A percentile compares a stretch with the other conserved stretches of the same genome.
Conservation (phyloP, 2,888 invertebrate species). For the Mythimna vitellina region DNA sequence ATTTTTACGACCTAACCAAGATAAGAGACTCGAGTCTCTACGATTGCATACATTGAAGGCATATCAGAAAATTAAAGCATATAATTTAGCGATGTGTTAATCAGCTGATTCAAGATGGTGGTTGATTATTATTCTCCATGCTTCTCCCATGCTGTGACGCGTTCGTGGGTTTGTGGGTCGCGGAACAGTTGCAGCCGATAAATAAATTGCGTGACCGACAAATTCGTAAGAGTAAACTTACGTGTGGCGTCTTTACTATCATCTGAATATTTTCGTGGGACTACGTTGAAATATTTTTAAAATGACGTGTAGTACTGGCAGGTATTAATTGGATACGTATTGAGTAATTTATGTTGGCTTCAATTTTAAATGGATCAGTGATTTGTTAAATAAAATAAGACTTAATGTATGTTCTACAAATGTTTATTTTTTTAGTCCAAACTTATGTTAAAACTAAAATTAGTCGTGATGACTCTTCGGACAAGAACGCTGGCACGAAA, state of each 20-base stretch:
- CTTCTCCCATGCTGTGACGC: slow-evolving; percentile 70
- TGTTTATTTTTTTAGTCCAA: not conserved
- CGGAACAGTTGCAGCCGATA: slow-evolving; percentile 81
- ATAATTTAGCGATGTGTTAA: slow-evolving; percentile 42
- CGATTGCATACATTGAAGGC: slow-evolving; percentile 23
- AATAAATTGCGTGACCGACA: slow-evolving; percentile 77
- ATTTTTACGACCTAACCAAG: slow-evolving; percentile 50
- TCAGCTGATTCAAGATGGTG: slow-evolving; percentile 61
- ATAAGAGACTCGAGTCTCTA: slow-evolving; percentile 44
- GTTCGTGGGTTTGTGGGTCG: slow-evolving; percentile 83
- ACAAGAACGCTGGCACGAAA: slow-evolving; percentile 30
- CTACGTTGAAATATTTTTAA: slow-evolving; percentile 44
- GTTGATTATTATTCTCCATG: slow-evolving; percentile 78
- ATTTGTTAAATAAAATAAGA: slow-evolving; percentile 7
- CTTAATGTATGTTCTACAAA: too few relatives aligned
- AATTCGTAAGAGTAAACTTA: slow-evolving; percentile 75
- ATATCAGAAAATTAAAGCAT: slow-evolving; percentile 28
- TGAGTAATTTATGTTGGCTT: slow-evolving; percentile 4
- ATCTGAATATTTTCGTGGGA: slow-evolving; percentile 72
- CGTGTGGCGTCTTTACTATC: slow-evolving; percentile 65
- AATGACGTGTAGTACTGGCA: not conserved
- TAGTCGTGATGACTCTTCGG: slow-evolving; percentile 12
- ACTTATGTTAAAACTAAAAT: slow-evolving; percentile 18
- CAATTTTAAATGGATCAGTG: not conserved
- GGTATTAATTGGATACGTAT: not conserved